These are phyloP conservation scores for Tromatobia lineatoria DNA, from an alignment of 2,888 invertebrate genomes.

Conservation along the genomic window DNA sequence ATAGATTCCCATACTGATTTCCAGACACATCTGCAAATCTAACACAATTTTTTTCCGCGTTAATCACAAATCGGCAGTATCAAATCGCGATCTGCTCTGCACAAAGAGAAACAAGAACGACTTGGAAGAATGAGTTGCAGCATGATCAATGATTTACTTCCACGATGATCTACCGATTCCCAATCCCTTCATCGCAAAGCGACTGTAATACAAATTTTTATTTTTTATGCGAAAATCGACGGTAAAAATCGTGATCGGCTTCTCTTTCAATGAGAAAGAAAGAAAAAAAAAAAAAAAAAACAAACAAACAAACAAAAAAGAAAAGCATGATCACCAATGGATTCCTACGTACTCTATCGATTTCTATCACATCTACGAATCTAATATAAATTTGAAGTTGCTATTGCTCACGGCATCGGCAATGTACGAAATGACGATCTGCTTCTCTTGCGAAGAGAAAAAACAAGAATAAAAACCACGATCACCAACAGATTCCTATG, in stretches of 20 bases:
- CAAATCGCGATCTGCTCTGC: not conserved
- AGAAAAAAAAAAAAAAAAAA: too few relatives aligned
- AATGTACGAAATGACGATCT: not conserved
- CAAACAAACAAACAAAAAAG: conserved; percentile 18
- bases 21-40: too few relatives aligned
- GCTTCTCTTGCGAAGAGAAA: not conserved
- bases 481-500: too few relatives aligned
- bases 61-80: not conserved
- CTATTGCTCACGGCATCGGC: too few relatives aligned
- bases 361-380: not conserved
- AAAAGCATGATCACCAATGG: not conserved
- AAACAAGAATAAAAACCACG: conserved; percentile 5
- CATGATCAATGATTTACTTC: too few relatives aligned
- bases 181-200: not conserved
- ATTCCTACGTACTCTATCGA: not conserved
- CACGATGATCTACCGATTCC: not conserved
- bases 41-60: too few relatives aligned
- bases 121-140: too few relatives aligned
- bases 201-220: too few relatives aligned
- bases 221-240: too few relatives aligned
- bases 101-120: not conserved
- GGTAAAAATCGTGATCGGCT: not conserved
- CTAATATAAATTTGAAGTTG: too few relatives aligned
- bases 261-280: not conserved
- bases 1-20: too few relatives aligned